phyloP scores from a whole-genome alignment of 1,140 invertebrate genomes.

The Musca vetustissima region DNA sequence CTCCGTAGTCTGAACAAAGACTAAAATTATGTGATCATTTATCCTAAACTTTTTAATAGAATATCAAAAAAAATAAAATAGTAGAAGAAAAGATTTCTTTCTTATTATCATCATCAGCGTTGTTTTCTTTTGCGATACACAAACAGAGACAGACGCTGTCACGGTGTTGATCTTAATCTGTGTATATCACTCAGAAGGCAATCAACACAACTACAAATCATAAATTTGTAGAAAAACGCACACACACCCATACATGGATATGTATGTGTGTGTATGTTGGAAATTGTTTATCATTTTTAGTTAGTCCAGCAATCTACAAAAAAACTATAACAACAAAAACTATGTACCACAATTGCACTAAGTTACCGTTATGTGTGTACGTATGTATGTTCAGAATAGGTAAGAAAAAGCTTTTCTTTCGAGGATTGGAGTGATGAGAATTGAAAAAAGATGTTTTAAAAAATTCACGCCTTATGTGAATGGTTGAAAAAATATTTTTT shows the following conservation, averaged over 20 bases:
- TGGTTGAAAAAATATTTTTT: too few relatives aligned
- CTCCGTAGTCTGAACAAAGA: constrained; percentile 29
- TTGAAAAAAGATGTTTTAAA: too few relatives aligned
- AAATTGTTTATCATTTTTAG: too few relatives aligned
- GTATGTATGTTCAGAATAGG: too few relatives aligned
- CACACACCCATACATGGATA: background rate
- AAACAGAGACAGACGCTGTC: background rate
- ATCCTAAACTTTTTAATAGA: constrained; percentile 22
- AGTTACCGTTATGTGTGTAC: too few relatives aligned
- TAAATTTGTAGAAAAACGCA: background rate
- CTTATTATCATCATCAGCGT: too few relatives aligned
- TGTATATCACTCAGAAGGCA: constrained; percentile 8
- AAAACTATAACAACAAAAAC: background rate
- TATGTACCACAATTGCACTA: background rate
- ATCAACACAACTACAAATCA: background rate
- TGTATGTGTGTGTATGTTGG: too few relatives aligned
- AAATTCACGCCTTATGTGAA: too few relatives aligned
- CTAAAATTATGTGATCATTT: constrained; percentile 29
- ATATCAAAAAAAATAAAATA: background rate
- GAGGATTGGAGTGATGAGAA: too few relatives aligned
- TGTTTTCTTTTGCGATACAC: too few relatives aligned
- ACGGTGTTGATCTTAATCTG: constrained; percentile 18
- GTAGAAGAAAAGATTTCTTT: constrained; percentile 1
- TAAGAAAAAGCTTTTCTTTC: too few relatives aligned
- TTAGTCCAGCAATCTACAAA: background rate